Evolutionary conservation across 2,888 invertebrate genomes (phyloP).

Genomic region (Agriotes lineatus): DNA sequence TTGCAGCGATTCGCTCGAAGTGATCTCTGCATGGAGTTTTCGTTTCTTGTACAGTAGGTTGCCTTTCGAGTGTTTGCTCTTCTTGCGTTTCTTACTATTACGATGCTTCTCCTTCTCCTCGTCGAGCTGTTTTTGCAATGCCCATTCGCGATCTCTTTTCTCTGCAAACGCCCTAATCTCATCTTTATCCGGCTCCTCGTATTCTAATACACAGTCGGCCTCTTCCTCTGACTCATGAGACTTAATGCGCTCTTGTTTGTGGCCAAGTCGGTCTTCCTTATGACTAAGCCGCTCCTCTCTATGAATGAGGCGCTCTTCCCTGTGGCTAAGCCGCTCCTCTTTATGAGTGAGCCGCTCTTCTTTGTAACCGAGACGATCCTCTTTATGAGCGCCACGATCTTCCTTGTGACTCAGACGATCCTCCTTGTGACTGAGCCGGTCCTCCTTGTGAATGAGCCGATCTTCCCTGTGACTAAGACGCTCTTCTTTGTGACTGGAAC

Average conservation of each 20-base stretch:
- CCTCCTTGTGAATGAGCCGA: no score
- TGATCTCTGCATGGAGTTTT: constrained; percentile 71
- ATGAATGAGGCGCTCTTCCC: no score
- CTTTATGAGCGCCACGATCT: no score
- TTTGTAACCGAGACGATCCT: no score
- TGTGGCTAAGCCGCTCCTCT: no score
- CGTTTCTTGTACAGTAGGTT: constrained; percentile 66
- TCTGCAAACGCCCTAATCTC: constrained; percentile 65
- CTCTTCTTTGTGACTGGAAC: no score
- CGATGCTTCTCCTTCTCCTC: constrained; percentile 57
- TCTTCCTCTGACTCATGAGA: constrained; percentile 43
- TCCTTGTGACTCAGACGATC: no score
- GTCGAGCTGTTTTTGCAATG: constrained; percentile 61
- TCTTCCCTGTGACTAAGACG: no score
- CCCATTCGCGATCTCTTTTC: constrained; percentile 65
- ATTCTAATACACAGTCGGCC: constrained; percentile 60
- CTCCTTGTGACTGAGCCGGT: no score
- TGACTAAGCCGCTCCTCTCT: no score
- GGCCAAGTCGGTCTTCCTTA: no score
- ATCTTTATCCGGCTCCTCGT: constrained; percentile 63
- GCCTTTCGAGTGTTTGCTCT: constrained; percentile 70
- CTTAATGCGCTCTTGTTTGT: background rate
- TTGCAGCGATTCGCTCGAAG: constrained; percentile 54
- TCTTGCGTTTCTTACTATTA: constrained; percentile 70
- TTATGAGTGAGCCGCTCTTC: no score